Percentiles rank a stretch among this genome's conserved stretches.
These are phyloP conservation scores for Podotricha telesiphe DNA, from an alignment of 2,888 invertebrate species.

Conservation along the genomic window DNA sequence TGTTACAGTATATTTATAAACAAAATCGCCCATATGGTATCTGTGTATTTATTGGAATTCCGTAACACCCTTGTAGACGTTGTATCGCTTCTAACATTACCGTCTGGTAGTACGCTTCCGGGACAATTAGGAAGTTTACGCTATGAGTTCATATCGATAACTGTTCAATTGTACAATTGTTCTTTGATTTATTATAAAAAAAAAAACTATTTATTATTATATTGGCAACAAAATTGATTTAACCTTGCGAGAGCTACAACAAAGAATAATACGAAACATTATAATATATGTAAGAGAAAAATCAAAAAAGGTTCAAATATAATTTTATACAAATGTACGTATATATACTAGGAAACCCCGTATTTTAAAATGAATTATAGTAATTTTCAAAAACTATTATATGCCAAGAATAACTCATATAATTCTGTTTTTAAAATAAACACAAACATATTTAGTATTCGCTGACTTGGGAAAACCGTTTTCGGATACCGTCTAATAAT, in stretches of 20 bases:
- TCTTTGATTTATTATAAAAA: constrained; percentile 3
- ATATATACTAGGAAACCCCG: no score
- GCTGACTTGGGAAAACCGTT: constrained; percentile 8
- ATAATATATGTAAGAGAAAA: no score
- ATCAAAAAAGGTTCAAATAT: no score
- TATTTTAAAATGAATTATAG: no score
- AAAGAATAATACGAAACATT: no score
- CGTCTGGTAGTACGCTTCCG: constrained; percentile 5
- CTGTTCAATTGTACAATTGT: constrained; percentile 1
- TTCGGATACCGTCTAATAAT: neutral
- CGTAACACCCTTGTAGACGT: constrained; percentile 1
- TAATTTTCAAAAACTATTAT: no score
- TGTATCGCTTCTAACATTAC: constrained; percentile 1
- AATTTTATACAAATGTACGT: no score
- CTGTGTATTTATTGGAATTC: constrained; percentile 23
- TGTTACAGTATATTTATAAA: constrained; percentile 27
- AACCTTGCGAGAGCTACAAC: neutral
- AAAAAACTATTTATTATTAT: neutral
- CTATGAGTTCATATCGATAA: neutral
- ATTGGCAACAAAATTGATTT: neutral
- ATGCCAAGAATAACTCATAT: no score
- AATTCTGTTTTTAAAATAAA: neutral
- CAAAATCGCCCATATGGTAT: constrained; percentile 2
- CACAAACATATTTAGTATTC: neutral
- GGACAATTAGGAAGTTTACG: constrained; percentile 7